phyloP scores from a whole-genome alignment of 2,113 vertebrate species.

The Phodopus roborovskii region DNA sequence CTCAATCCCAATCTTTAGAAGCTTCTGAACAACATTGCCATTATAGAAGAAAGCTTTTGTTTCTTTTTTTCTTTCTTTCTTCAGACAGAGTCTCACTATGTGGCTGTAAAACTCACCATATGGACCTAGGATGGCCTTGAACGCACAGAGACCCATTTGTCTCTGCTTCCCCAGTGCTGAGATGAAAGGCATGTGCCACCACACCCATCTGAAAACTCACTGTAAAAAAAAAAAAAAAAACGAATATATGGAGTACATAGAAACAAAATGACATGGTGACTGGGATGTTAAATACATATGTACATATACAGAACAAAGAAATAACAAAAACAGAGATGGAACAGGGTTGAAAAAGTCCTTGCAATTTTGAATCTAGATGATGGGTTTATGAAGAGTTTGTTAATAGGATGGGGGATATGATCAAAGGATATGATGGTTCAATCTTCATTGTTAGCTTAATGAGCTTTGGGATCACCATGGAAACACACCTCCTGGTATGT shows the following conservation, averaged over 20 bases:
- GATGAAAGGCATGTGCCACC: neutral
- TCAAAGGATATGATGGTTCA: neutral
- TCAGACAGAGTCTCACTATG: neutral
- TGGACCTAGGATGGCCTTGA: neutral
- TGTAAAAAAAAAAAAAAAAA: too few relatives aligned
- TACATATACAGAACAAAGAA: neutral
- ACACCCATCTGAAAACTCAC: neutral
- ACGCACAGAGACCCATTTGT: neutral
- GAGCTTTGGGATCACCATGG: neutral
- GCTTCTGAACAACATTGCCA: neutral
- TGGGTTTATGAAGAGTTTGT: neutral
- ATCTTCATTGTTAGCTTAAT: neutral
- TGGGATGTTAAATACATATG: neutral
- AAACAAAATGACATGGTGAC: neutral
- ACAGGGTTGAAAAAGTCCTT: neutral
- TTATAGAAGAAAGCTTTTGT: neutral
- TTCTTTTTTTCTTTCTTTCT: too few relatives aligned
- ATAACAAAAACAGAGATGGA: neutral
- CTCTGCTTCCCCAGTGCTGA: neutral
- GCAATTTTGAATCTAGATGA: neutral
- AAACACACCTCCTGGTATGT: neutral
- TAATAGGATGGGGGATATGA: neutral
- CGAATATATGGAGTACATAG: neutral
- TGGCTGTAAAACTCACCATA: neutral
- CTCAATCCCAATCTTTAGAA: neutral